Conservation (phyloP, 1,140 invertebrate genomes). For the Cydia splendana region DNA sequence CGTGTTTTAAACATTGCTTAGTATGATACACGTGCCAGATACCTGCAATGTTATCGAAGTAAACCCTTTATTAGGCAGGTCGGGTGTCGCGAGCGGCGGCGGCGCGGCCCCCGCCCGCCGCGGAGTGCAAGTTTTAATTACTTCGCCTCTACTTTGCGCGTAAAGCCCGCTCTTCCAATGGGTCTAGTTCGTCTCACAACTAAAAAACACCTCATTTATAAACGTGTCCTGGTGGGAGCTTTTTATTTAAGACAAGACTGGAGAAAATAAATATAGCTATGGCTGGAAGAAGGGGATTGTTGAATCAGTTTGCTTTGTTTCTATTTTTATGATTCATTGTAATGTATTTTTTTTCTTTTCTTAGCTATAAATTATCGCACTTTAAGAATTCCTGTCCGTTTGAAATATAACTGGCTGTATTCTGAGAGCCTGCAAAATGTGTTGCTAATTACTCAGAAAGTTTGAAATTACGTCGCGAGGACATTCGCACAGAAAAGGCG, state of each 20-base stretch:
- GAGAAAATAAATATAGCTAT: neutral
- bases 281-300: neutral
- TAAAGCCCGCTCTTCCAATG: constrained; percentile 54
- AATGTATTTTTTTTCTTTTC: neutral
- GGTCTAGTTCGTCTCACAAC: constrained; percentile 60
- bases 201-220: constrained; percentile 68
- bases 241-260: constrained; percentile 46
- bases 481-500: constrained; percentile 18
- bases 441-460: constrained; percentile 28
- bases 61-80: neutral
- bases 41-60: neutral
- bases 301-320: neutral
- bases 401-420: neutral
- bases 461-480: constrained; percentile 29
- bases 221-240: constrained; percentile 50
- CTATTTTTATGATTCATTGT: neutral
- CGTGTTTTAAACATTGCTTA: neutral
- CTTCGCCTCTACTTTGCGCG: constrained; percentile 54
- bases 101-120: constrained; percentile 35
- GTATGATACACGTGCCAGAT: constrained; percentile 1
- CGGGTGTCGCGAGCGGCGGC: neutral
- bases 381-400: constrained; percentile 6
- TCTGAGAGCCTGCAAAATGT: constrained; percentile 5
- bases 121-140: constrained; percentile 69
- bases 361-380: neutral